Percentiles rank a stretch among this genome's conserved stretches.
phyloP scores from a whole-genome alignment of 2,113 vertebrate genomes.

The Lutjanus erythropterus region DNA sequence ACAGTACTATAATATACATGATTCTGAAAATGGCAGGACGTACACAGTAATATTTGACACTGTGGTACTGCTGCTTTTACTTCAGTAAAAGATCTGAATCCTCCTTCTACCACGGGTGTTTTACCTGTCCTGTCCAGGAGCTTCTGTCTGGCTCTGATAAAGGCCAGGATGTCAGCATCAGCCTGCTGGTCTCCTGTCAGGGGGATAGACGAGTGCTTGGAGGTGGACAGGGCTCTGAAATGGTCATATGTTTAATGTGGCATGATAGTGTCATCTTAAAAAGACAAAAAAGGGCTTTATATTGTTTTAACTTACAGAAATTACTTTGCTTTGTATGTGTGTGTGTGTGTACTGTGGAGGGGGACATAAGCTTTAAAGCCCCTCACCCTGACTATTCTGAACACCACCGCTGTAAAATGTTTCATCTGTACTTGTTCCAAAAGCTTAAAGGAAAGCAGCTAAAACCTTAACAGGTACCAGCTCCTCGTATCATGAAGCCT shows the following conservation, averaged over 20 bases:
- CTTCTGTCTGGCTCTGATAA: slow-evolving; percentile 91
- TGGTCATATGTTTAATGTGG: slow-evolving; percentile 6
- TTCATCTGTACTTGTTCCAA: slow-evolving; percentile 11
- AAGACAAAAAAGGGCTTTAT: neutral
- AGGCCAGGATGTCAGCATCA: slow-evolving; percentile 93
- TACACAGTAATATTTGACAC: no score
- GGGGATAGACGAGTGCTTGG: slow-evolving; percentile 80
- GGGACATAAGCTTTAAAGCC: neutral
- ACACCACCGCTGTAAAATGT: slow-evolving; percentile 21
- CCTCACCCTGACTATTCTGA: neutral
- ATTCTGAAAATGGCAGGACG: no score
- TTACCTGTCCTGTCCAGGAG: slow-evolving; percentile 90
- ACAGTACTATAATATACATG: no score
- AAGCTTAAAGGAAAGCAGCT: neutral
- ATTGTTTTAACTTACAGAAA: neutral
- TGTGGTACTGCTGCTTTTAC: no score
- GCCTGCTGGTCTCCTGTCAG: slow-evolving; percentile 91
- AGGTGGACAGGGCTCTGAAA: slow-evolving; percentile 81
- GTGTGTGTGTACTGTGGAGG: no score
- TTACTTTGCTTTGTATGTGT: neutral
- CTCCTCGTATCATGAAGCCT: slow-evolving; percentile 10
- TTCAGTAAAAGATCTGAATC: no score
- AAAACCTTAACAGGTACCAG: slow-evolving; percentile 1
- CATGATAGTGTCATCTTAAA: neutral
- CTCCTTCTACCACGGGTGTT: no score